Percentiles rank a stretch among this genome's conserved stretches.
Evolutionary conservation across 2,113 vertebrate genomes (phyloP).

Genomic region (Apaloderma vittatum): DNA sequence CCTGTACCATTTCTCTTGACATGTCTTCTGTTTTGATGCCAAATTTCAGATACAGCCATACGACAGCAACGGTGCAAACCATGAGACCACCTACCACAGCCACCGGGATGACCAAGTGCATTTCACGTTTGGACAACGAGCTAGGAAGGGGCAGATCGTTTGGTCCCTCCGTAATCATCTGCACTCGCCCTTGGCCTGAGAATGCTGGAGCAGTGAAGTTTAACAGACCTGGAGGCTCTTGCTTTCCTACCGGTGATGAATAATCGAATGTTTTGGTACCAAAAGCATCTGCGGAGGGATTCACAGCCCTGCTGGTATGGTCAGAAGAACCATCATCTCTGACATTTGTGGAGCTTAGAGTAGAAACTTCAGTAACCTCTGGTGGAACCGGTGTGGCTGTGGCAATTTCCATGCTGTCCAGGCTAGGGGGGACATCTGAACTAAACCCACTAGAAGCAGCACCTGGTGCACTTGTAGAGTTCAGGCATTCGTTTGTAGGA

Average conservation of each 20-base stretch:
- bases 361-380: not conserved
- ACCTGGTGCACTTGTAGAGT: not conserved
- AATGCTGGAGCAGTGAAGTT: not conserved
- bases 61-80: not conserved
- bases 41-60: not conserved
- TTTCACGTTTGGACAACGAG: not conserved
- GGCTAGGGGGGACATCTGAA: not conserved
- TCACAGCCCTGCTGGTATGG: not conserved
- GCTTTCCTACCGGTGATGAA: not conserved
- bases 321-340: not conserved
- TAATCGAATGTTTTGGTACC: not conserved
- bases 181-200: not conserved
- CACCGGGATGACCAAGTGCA: not conserved
- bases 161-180: not conserved
- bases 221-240: not conserved
- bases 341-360: not conserved
- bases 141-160: not conserved
- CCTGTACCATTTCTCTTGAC: not conserved
- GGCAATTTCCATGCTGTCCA: not conserved
- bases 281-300: not conserved
- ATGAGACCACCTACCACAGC: not conserved
- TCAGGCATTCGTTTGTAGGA: not conserved
- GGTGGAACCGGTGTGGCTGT: not conserved
- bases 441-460: not conserved
- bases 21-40: not conserved